phyloP scores from a whole-genome alignment of 2,888 invertebrate species.

The Xylota sylvarum region DNA sequence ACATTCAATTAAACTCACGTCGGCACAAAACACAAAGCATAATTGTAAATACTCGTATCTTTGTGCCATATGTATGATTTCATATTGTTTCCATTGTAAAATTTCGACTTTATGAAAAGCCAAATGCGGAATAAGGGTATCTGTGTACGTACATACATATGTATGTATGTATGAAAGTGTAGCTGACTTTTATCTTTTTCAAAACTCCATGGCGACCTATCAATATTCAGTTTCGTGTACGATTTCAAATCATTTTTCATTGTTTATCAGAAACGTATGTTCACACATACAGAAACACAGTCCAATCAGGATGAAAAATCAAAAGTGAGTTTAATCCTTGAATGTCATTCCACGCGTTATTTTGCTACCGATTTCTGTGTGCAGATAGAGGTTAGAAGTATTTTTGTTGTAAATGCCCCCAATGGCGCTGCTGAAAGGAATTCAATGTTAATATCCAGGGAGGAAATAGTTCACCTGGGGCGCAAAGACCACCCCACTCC shows the following conservation, averaged over 20 bases:
- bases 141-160: too few relatives aligned
- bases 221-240: slow-evolving; percentile 11
- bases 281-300: not conserved
- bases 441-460: slow-evolving; percentile 67
- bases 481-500: slow-evolving; percentile 63
- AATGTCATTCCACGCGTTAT: slow-evolving; percentile 33
- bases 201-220: slow-evolving; percentile 9
- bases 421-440: slow-evolving; percentile 76
- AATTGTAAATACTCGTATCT: not conserved
- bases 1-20: slow-evolving; percentile 13
- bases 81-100: slow-evolving; percentile 1
- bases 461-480: slow-evolving; percentile 69
- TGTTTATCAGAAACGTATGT: slow-evolving; percentile 16
- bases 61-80: not conserved
- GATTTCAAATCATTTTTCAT: slow-evolving; percentile 17
- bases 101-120: not conserved
- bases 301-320: slow-evolving; percentile 42
- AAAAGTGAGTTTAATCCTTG: slow-evolving; percentile 28
- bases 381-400: slow-evolving; percentile 34
- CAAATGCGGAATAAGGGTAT: not conserved
- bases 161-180: too few relatives aligned
- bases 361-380: slow-evolving; percentile 42
- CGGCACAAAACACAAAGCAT: slow-evolving; percentile 11
- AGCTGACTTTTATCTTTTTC: not conserved
- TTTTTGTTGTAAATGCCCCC: slow-evolving; percentile 59